phyloP scores from a whole-genome alignment of 2,113 vertebrate species.

The Nothocercus julius region DNA sequence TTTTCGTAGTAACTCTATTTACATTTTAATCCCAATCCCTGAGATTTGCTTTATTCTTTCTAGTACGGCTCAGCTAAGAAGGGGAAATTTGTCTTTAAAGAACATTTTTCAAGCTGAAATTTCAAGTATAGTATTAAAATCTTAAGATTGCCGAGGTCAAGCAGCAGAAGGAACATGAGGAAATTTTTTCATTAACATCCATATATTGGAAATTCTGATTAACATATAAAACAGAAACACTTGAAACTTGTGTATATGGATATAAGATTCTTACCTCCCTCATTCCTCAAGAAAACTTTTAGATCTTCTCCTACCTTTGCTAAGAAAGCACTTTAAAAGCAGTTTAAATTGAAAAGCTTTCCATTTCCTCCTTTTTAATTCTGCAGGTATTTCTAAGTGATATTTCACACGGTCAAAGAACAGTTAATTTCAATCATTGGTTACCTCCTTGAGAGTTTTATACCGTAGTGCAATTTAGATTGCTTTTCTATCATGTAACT shows the following conservation, averaged over 20 bases:
- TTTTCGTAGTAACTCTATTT: neutral
- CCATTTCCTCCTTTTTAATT: neutral
- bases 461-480: neutral
- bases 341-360: constrained; percentile 31
- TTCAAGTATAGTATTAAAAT: neutral
- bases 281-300: neutral
- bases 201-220: constrained; percentile 6
- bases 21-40: neutral
- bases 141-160: neutral
- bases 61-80: neutral
- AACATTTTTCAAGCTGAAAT: neutral
- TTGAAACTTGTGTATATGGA: neutral
- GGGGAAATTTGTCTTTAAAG: neutral
- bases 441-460: constrained; percentile 55
- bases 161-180: neutral
- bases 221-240: constrained; percentile 41
- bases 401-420: constrained; percentile 51
- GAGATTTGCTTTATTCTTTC: neutral
- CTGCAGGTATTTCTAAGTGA: constrained; percentile 66
- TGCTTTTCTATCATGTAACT: constrained; percentile 43
- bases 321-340: constrained; percentile 6
- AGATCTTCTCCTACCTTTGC: neutral
- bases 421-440: constrained; percentile 66
- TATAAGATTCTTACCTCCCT: neutral
- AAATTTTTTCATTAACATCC: neutral